Evolutionary conservation across 2,888 invertebrate species (phyloP).

Genomic region (Mayetiola destructor): DNA sequence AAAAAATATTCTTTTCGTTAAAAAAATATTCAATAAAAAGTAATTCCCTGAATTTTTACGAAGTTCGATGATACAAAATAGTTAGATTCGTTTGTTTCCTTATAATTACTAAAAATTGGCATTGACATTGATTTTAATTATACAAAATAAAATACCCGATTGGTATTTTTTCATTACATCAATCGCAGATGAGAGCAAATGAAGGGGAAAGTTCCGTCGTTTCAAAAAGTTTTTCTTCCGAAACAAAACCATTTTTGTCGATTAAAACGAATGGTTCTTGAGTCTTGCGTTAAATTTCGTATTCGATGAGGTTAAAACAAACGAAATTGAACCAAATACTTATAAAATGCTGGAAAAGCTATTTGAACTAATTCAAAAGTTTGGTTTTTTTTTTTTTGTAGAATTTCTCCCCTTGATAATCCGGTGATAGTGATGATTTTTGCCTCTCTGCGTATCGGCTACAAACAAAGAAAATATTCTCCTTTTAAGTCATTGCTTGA

Average conservation of each 20-base stretch:
- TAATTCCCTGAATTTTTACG: too few relatives aligned
- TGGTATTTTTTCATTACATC: background rate
- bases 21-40: too few relatives aligned
- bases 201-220: background rate
- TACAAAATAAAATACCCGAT: too few relatives aligned
- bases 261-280: conserved; percentile 2
- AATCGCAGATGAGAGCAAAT: background rate
- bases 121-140: conserved; percentile 12
- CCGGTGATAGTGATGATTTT: too few relatives aligned
- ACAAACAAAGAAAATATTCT: too few relatives aligned
- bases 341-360: conserved; percentile 1
- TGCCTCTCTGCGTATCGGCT: too few relatives aligned
- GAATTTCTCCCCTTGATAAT: too few relatives aligned
- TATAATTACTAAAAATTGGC: too few relatives aligned
- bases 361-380: conserved; percentile 10
- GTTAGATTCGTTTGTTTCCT: too few relatives aligned
- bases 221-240: background rate
- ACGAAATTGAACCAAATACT: conserved; percentile 11
- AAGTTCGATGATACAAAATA: too few relatives aligned
- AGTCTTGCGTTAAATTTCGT: background rate
- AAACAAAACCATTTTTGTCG: background rate
- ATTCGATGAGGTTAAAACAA: background rate
- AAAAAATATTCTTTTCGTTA: too few relatives aligned
- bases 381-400: background rate
- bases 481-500: too few relatives aligned